These are phyloP conservation scores for Tridacna crocea DNA, from an alignment of 2,888 invertebrate species.

Conservation along the genomic window DNA sequence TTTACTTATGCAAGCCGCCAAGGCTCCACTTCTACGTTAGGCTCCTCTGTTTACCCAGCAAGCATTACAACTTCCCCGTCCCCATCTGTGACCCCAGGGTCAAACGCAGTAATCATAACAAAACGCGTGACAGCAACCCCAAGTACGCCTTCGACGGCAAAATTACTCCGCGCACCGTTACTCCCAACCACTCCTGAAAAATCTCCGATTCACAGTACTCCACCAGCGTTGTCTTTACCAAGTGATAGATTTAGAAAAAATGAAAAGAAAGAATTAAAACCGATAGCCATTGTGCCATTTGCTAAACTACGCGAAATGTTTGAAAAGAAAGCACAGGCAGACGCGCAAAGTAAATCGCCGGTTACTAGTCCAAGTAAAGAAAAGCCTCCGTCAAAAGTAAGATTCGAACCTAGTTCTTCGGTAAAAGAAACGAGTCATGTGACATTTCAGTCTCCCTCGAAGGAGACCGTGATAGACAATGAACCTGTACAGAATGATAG, in stretches of 20 bases:
- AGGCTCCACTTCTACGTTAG: conserved; percentile 75
- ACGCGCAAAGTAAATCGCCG: conserved; percentile 45
- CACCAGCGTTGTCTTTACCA: conserved; percentile 66
- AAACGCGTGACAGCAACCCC: conserved; percentile 76
- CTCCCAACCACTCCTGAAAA: conserved; percentile 70
- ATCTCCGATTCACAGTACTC: conserved; percentile 62
- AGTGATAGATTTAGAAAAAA: conserved; percentile 76
- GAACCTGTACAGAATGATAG: conserved; percentile 61
- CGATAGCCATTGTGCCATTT: conserved; percentile 80
- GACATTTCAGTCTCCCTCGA: conserved; percentile 2
- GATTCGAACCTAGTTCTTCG: conserved; percentile 49
- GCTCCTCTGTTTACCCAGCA: conserved; percentile 71
- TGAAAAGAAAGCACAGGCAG: conserved; percentile 57
- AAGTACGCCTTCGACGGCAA: conserved; percentile 56
- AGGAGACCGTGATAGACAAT: conserved; percentile 48
- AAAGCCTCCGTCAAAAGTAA: conserved; percentile 47
- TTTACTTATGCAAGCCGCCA: conserved; percentile 68
- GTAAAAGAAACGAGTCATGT: conserved; percentile 21
- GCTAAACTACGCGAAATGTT: conserved; percentile 78
- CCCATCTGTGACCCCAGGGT: conserved; percentile 70
- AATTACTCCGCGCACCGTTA: conserved; percentile 65
- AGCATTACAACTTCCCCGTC: conserved; percentile 76
- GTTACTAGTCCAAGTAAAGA: conserved; percentile 54
- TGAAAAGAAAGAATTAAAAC: conserved; percentile 75
- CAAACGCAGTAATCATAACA: conserved; percentile 77